Base-by-base conservation (phyloP, 2,113 vertebrate species). In the Tetrax tetrax region DNA sequence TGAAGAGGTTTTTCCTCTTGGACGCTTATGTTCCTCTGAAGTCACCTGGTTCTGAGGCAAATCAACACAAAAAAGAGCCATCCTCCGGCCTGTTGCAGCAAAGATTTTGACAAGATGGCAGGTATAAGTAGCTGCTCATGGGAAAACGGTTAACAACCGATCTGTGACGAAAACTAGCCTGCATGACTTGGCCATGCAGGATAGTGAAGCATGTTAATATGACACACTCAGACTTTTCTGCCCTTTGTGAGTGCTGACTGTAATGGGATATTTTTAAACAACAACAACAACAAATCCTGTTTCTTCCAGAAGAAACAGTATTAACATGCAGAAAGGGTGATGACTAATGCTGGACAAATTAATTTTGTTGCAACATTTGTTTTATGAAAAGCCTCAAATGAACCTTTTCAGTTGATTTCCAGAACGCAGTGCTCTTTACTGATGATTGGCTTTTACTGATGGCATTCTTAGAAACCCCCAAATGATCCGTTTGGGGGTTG, bases 321-420 rank as follows among this genome's bases (percentile, higher is more conserved):
- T 92, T 87, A 96, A 43, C 72, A 61, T 84, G 65, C 74, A 76
- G 83, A 91, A 89, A 91, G 77, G 61, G 33, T 45, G 89, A 95
- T 96, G 93, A 93, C 81, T 96, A 89, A 89, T 96, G 77, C 91
- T 27, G 93, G 94, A 89, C 93, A 97, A 96, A 97, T 94, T 96
- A 95, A 97, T 95, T 95, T 89, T 38, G 35, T 91, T 95, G 89
- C 64, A 89, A 90, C 68, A 74, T 95, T 92, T 89, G 56, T 96
- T 97, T 96, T 85, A 89, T 91, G 77, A 87, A 93, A 96, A 93
- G 80, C 83, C 69, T 92, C 54, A 89, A 65, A 82, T 64, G 74
- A 96, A 87, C 74, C 65, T 89, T 33, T 95, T 69, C 56, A 68
- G 72, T 69, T 93, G 76, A 31, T 78, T 95, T 93, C 29, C 84